A percentile compares a stretch with the other conserved stretches of the same genome.
Evolutionary conservation across 2,113 vertebrate genomes (phyloP).

Genomic region (Syngnathus scovelli): DNA sequence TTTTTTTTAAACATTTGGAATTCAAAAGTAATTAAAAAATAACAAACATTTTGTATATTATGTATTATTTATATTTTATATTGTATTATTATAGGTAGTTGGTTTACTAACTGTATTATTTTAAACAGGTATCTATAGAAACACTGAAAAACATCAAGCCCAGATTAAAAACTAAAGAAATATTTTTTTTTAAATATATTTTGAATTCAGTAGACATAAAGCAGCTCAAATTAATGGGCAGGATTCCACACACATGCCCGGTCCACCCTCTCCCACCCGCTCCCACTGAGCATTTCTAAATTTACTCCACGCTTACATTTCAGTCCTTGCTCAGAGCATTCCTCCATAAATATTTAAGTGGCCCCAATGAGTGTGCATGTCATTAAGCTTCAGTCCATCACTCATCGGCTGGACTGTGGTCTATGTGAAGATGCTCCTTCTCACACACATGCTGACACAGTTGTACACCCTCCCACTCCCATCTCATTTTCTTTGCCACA

Average conservation of each 20-base stretch:
- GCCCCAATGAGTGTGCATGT: constrained; percentile 9
- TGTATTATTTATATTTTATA: too few species aligned
- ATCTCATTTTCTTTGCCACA: constrained; percentile 20
- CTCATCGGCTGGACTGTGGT: constrained; percentile 51
- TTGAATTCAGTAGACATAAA: too few species aligned
- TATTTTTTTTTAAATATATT: too few species aligned
- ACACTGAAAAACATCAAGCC: too few species aligned
- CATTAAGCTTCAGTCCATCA: constrained; percentile 37
- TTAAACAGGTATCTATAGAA: too few species aligned
- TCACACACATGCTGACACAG: constrained; percentile 61
- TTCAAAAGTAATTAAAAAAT: too few species aligned
- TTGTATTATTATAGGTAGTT: too few species aligned
- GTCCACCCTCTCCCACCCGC: not conserved
- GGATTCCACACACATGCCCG: constrained; percentile 14
- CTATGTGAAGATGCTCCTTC: constrained; percentile 57
- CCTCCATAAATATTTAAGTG: constrained; percentile 19
- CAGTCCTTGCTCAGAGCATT: constrained; percentile 20
- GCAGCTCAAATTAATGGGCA: constrained; percentile 22
- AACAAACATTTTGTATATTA: too few species aligned
- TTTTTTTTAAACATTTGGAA: too few species aligned
- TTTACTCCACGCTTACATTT: constrained; percentile 68
- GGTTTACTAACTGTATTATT: too few species aligned
- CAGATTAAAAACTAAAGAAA: too few species aligned
- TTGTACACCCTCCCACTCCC: constrained; percentile 21
- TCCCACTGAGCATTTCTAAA: constrained; percentile 55